A percentile compares a stretch with the other conserved stretches of the same genome.
Conservation (phyloP, 2,797 vertebrate species). For the Leptatherina wallacei region DNA sequence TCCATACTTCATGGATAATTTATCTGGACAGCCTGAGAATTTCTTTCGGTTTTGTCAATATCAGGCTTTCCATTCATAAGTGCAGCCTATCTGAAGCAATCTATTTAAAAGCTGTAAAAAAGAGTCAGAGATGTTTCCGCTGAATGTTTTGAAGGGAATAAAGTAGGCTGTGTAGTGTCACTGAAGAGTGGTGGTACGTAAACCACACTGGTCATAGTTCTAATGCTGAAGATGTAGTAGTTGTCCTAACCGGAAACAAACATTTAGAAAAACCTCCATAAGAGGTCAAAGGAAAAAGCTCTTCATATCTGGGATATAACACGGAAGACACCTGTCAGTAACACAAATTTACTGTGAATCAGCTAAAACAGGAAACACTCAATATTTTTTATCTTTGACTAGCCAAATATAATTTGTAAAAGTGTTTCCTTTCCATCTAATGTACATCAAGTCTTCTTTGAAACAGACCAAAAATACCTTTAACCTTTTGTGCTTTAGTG, state of each 20-base stretch:
- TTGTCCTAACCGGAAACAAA: neutral
- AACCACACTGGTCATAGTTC: neutral
- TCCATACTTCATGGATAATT: slow-evolving; percentile 70
- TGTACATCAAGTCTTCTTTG: neutral
- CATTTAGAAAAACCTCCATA: neutral
- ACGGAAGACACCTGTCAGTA: neutral
- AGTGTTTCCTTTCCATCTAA: neutral
- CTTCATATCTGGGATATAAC: neutral
- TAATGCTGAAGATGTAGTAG: neutral
- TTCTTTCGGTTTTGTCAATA: slow-evolving; percentile 1
- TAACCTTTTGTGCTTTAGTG: too few species aligned
- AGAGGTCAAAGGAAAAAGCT: neutral
- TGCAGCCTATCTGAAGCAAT: neutral
- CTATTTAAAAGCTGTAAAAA: neutral
- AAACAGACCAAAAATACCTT: too few species aligned
- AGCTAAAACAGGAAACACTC: neutral
- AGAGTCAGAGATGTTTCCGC: neutral
- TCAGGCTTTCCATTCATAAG: neutral
- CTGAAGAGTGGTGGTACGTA: neutral
- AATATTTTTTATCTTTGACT: neutral
- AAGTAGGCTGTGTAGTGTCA: neutral
- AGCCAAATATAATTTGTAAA: neutral
- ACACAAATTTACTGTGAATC: neutral
- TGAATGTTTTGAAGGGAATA: neutral
- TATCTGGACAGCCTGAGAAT: slow-evolving; percentile 40